These are phyloP conservation scores for Melanotaenia boesemani DNA, from an alignment of 2,797 vertebrate genomes.

Conservation along the genomic window DNA sequence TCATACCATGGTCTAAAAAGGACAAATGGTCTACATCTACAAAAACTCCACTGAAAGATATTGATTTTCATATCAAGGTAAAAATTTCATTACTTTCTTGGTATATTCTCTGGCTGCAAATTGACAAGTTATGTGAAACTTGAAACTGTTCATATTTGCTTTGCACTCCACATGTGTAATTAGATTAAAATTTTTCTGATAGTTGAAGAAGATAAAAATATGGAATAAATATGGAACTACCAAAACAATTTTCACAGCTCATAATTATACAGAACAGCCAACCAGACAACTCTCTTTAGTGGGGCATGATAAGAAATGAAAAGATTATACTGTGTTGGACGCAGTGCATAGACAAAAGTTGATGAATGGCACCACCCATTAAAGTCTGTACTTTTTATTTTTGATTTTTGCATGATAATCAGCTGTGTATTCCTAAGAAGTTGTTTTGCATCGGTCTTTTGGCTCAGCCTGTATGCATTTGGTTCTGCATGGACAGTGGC, in stretches of 20 bases:
- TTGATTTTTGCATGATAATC: neutral
- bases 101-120: neutral
- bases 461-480: neutral
- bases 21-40: conserved; percentile 19
- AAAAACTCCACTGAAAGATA: neutral
- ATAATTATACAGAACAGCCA: conserved; percentile 6
- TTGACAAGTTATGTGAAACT: neutral
- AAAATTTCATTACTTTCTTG: neutral
- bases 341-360: neutral
- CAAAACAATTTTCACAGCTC: neutral
- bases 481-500: neutral
- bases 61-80: neutral
- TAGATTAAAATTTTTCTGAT: neutral
- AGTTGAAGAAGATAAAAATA: neutral
- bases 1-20: neutral
- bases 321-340: neutral
- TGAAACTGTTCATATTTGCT: neutral
- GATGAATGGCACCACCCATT: neutral
- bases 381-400: neutral
- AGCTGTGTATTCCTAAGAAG: neutral
- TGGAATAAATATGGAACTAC: neutral
- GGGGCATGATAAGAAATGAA: neutral
- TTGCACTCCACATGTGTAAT: neutral
- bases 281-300: conserved; percentile 1
- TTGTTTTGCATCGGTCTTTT: neutral